phyloP scores from a whole-genome alignment of 2,888 invertebrate species.

The Phortica magna region DNA sequence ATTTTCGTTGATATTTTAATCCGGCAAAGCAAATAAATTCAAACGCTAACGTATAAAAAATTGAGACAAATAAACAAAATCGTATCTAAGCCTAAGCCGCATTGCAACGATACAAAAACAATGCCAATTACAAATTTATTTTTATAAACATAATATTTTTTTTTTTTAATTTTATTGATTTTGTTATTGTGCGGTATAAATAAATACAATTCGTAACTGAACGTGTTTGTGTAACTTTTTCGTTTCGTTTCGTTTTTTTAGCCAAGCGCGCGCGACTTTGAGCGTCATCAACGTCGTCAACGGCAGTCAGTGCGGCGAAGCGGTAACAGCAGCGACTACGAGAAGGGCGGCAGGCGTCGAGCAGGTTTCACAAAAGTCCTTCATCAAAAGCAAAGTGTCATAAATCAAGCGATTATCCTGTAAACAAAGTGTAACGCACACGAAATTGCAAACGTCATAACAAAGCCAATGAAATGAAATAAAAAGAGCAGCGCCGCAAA shows the following conservation, averaged over 20 bases:
- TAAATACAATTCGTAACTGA: neutral
- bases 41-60: neutral
- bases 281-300: neutral
- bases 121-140: neutral
- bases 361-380: conserved; percentile 47
- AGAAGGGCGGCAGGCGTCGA: neutral
- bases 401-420: conserved; percentile 70
- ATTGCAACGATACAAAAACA: neutral
- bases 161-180: conserved; percentile 16
- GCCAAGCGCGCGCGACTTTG: neutral
- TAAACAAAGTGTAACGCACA: conserved; percentile 68
- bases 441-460: conserved; percentile 19
- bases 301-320: neutral
- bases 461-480: conserved; percentile 14
- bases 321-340: neutral
- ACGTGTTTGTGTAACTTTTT: conserved; percentile 20
- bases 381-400: conserved; percentile 63
- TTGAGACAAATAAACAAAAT: neutral
- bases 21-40: conserved; percentile 4
- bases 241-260: neutral
- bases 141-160: neutral
- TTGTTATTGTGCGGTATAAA: conserved; percentile 17
- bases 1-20: neutral
- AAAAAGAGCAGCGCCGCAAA: conserved; percentile 39
- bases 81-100: neutral